Percentiles rank a stretch among this genome's conserved stretches.
These are phyloP conservation scores for Apamea sordens DNA, from an alignment of 2,888 invertebrate genomes.

Conservation along the genomic window DNA sequence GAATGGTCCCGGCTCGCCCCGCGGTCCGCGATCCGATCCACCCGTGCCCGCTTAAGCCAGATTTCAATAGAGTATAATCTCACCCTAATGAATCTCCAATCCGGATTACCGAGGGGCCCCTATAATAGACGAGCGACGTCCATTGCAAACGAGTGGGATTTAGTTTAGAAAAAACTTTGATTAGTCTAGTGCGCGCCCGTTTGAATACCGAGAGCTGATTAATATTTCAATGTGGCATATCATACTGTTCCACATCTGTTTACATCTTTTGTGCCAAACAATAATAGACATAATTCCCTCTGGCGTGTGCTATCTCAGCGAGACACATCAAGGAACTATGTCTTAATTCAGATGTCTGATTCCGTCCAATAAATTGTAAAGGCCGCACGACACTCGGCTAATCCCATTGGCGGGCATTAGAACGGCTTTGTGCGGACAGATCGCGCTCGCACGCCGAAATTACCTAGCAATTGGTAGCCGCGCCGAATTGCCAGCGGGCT, in stretches of 20 bases:
- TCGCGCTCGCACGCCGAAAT: slow-evolving; percentile 88
- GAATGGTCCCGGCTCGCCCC: slow-evolving; percentile 51
- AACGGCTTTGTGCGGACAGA: slow-evolving; percentile 89
- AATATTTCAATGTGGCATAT: slow-evolving; percentile 21
- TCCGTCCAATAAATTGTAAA: slow-evolving; percentile 87
- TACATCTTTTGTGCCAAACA: slow-evolving; percentile 31
- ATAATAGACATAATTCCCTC: slow-evolving; percentile 39
- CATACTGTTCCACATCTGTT: slow-evolving; percentile 40
- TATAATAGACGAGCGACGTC: slow-evolving; percentile 83
- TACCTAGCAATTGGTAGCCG: slow-evolving; percentile 90
- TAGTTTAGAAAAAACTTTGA: slow-evolving; percentile 87
- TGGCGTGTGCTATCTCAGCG: slow-evolving; percentile 35
- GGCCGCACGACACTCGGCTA: slow-evolving; percentile 87
- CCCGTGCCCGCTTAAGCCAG: slow-evolving; percentile 85
- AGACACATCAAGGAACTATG: slow-evolving; percentile 64
- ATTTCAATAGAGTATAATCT: slow-evolving; percentile 91
- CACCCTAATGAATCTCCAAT: slow-evolving; percentile 90
- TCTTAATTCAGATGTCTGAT: slow-evolving; percentile 82
- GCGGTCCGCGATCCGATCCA: slow-evolving; percentile 73
- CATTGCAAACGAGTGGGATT: slow-evolving; percentile 84
- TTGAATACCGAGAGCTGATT: slow-evolving; percentile 56
- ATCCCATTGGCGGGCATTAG: slow-evolving; percentile 89
- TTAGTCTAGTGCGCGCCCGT: slow-evolving; percentile 77
- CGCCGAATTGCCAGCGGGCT: slow-evolving; percentile 88
- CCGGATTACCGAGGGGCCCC: slow-evolving; percentile 88